Conservation (phyloP, 2,797 vertebrate species). For the Morus bassanus region DNA sequence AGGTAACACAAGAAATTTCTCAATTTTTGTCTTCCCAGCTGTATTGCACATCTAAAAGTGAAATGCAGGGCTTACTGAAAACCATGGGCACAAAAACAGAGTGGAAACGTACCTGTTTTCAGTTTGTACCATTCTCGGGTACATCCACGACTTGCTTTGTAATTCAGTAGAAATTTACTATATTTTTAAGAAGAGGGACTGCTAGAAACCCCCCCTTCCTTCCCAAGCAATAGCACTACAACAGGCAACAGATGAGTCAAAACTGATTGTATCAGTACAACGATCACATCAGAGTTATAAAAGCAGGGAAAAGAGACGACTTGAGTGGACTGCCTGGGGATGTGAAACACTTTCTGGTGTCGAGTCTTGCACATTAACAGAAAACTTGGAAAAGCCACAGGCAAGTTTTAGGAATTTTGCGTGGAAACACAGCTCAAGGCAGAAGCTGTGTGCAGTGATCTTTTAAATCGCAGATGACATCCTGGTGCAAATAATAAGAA, state of each 20-base stretch:
- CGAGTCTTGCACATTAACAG: fast-evolving
- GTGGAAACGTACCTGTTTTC: background rate
- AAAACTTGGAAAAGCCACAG: background rate
- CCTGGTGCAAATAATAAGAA: background rate
- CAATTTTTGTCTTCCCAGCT: background rate
- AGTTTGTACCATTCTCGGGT: background rate
- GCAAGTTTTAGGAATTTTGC: background rate
- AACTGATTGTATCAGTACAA: fast-evolving
- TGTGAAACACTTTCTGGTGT: background rate
- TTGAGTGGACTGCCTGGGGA: fast-evolving
- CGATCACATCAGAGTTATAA: background rate
- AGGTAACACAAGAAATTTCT: background rate
- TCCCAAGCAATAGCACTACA: background rate
- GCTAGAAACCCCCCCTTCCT: background rate
- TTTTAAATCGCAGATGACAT: background rate
- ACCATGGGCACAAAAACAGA: background rate
- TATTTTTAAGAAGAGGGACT: background rate
- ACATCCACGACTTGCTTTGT: background rate
- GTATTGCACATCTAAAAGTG: background rate
- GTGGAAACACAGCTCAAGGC: background rate
- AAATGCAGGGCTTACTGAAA: background rate
- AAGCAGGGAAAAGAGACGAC: background rate
- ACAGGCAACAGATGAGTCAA: background rate
- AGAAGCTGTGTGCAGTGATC: fast-evolving
- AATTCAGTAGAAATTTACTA: background rate